Base-by-base conservation (phyloP, 2,888 invertebrate genomes). In the Herminia tarsipennalis region DNA sequence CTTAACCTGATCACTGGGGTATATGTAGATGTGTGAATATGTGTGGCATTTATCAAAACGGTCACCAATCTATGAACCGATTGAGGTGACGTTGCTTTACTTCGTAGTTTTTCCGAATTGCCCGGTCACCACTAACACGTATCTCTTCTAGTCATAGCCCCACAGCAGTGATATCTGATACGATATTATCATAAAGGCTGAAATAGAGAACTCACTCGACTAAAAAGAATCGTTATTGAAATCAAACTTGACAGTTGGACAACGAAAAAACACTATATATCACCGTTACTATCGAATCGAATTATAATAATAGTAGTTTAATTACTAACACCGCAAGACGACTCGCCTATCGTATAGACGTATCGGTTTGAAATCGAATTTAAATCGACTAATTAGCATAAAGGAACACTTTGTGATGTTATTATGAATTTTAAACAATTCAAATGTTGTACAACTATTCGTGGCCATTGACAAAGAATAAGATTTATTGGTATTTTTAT, bases 311-410 rank as follows among this genome's bases (percentile, higher is more conserved):
- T 70, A 56, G 63, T 35, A 54, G 42, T 68, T 69, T 73, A 73
- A 73, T 73, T 73, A 66, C 55, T 58, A 38, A 46, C 49, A 45
- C 53, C 38, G 40, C 52, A 44, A 66, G 56, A 64, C 56, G 45
- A 56, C 57, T 69, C 56, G 63, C 21, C 52, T 41, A 62, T 57
- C 59, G 49, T 52, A 63, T 56, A 56, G 60, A 41, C 12, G 53
- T 56, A 63, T 69, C 70, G 62, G 58, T 64, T 63, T 60, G 42
- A 62, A 64, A 66, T 67, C 64, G 75, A 66, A 73, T 75, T 66
- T 63, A 67, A 76, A 73, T 73, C 66, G 67, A 53, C 56, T 52
- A 47, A 64, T 76, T 73, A 65, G 14, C 71, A 73, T 76, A 66
- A 49, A 54, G 52, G 47, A 47, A 48, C 46, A 51, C 51, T 57